Evolutionary conservation across 2,797 vertebrate species (phyloP).

Genomic region (Thamnophis elegans): DNA sequence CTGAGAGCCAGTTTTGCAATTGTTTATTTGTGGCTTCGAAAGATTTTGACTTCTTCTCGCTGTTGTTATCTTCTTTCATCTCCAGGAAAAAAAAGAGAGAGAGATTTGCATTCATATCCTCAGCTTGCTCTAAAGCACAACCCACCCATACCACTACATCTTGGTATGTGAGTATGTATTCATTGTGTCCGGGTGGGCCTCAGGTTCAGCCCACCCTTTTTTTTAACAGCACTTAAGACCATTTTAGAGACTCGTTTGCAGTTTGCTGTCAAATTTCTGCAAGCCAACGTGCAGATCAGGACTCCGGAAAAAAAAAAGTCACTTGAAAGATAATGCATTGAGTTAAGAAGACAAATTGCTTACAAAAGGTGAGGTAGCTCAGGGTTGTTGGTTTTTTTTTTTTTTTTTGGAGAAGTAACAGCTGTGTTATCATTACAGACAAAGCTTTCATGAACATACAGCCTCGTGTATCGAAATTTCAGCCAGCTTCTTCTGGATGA

Average conservation of each 20-base stretch:
- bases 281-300: constrained; percentile 36
- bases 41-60: background rate
- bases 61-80: background rate
- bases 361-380: constrained; percentile 37
- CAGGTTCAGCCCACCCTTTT: background rate
- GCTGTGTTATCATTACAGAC: constrained; percentile 39
- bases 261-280: constrained; percentile 35
- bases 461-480: constrained; percentile 43
- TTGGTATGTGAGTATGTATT: background rate
- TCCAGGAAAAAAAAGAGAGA: background rate
- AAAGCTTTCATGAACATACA: constrained; percentile 25
- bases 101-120: background rate
- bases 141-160: background rate
- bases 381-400: background rate
- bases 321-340: constrained; percentile 41
- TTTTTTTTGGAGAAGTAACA: constrained; percentile 53
- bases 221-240: background rate
- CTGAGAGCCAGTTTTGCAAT: background rate
- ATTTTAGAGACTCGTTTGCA: constrained; percentile 19
- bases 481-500: constrained; percentile 28
- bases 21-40: background rate
- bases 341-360: constrained; percentile 49
- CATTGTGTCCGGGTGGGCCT: background rate
- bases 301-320: background rate
- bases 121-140: background rate